phyloP scores from a whole-genome alignment of 2,888 invertebrate species.

The Plemyria rubiginata region DNA sequence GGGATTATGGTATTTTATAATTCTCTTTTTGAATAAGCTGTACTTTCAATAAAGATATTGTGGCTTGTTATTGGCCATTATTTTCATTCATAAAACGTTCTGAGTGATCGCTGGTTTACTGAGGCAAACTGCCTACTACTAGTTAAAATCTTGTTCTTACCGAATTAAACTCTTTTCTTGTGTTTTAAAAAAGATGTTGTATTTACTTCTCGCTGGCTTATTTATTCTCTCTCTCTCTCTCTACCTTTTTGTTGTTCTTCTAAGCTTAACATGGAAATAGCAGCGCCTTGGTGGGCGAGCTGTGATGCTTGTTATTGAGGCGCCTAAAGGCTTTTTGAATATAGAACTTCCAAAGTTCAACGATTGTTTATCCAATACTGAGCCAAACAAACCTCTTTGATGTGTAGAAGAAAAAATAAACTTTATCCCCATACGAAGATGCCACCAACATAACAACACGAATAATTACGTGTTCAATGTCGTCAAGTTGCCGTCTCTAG shows the following conservation, averaged over 20 bases:
- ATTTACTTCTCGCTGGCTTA: no score
- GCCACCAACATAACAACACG: neutral
- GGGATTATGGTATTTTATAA: slow-evolving; percentile 41
- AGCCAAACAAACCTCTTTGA: neutral
- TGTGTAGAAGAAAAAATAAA: neutral
- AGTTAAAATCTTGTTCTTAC: no score
- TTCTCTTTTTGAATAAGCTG: slow-evolving; percentile 29
- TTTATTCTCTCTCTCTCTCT: no score
- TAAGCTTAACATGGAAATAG: no score
- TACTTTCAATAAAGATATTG: slow-evolving; percentile 10
- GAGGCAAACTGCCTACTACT: neutral
- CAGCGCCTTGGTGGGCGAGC: no score
- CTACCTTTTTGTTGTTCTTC: no score
- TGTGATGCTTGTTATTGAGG: no score
- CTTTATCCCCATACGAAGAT: neutral
- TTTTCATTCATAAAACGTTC: slow-evolving; percentile 17
- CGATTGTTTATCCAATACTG: neutral
- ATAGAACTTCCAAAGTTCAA: no score
- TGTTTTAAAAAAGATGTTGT: no score
- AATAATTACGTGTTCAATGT: slow-evolving; percentile 12
- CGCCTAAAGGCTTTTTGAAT: no score
- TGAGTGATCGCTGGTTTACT: neutral
- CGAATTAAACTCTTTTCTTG: no score
- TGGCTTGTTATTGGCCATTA: slow-evolving; percentile 7
- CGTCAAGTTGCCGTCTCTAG: slow-evolving; percentile 30